Percentiles rank a stretch among this genome's conserved stretches.
Evolutionary conservation across 2,888 invertebrate species (phyloP).

Genomic region (Lasiommata megera): DNA sequence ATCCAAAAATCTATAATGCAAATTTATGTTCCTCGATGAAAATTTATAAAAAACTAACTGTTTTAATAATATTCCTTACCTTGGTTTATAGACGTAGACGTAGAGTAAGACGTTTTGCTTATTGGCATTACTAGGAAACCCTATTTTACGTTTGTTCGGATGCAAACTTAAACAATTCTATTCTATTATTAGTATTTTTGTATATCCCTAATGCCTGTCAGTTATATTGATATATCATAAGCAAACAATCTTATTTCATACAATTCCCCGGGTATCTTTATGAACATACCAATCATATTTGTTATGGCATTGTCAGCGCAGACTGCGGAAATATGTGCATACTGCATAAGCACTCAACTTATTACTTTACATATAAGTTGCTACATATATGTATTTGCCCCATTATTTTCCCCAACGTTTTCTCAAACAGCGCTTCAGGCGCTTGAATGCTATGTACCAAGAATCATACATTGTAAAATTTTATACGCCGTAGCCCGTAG

Average conservation of each 20-base stretch:
- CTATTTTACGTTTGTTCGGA: neutral
- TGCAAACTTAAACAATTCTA: no score
- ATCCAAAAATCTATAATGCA: no score
- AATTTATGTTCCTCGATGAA: no score
- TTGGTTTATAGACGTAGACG: no score
- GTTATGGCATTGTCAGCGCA: neutral
- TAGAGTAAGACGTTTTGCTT: no score
- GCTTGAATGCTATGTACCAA: neutral
- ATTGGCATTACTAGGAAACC: no score
- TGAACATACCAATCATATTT: conserved; percentile 3
- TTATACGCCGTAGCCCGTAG: conserved; percentile 7
- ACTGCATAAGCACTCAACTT: conserved; percentile 3
- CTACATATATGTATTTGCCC: neutral
- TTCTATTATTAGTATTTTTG: no score
- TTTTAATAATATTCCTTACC: no score
- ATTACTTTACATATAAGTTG: conserved; percentile 3
- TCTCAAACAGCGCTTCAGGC: neutral
- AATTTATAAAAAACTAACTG: no score
- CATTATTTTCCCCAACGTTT: neutral
- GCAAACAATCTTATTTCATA: neutral
- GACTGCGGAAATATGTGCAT: neutral
- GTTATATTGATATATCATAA: neutral
- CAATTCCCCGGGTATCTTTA: neutral
- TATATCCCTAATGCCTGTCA: no score
- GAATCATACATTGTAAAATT: conserved; percentile 15